Conservation (phyloP, 2,113 vertebrate genomes). For the Podarcis cretensis region DNA sequence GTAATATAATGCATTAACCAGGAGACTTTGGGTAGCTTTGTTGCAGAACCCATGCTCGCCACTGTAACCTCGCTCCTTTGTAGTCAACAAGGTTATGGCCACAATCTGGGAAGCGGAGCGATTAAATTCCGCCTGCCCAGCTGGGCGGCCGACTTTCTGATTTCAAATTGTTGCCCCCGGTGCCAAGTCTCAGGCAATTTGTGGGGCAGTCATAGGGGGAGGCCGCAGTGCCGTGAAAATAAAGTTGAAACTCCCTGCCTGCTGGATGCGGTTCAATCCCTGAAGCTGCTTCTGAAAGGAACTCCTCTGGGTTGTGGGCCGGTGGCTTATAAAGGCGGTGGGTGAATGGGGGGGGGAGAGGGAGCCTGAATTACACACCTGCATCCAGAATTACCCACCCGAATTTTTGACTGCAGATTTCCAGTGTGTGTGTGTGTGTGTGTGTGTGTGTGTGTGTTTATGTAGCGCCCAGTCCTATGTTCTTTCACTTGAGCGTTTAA, state of each 20-base stretch:
- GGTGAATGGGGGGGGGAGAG: too few species aligned
- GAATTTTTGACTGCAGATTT: background rate
- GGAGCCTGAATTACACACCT: background rate
- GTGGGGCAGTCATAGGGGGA: background rate
- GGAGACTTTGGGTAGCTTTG: background rate
- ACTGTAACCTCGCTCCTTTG: background rate
- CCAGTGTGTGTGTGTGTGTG: background rate
- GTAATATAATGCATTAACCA: conserved; percentile 1
- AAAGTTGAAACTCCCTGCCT: background rate
- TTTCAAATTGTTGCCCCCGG: background rate
- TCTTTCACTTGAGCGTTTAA: background rate
- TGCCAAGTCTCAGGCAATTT: conserved; percentile 4
- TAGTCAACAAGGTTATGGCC: conserved; percentile 11
- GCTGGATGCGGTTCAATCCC: background rate
- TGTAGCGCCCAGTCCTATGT: too few species aligned
- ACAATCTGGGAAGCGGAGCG: background rate
- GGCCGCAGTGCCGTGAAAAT: background rate
- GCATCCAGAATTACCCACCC: background rate
- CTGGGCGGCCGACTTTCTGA: background rate
- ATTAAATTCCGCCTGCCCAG: background rate
- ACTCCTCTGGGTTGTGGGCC: too few species aligned
- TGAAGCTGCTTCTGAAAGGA: background rate
- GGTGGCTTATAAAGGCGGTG: background rate
- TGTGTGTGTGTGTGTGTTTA: background rate
- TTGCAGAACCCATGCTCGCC: background rate